Conservation (phyloP, 1,140 invertebrate genomes). For the Atta colombica region DNA sequence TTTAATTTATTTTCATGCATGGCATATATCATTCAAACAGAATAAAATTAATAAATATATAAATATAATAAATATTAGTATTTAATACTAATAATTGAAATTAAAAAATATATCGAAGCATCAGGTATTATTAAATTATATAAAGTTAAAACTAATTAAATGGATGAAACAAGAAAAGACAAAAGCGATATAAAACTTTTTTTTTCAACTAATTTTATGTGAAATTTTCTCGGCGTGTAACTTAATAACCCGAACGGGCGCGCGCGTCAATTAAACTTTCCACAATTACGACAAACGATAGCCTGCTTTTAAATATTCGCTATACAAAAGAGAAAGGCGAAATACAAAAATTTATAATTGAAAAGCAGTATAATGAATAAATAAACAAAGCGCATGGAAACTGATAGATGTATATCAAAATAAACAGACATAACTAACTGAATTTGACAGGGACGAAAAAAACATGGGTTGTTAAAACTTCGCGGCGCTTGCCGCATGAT, state of each 20-base stretch:
- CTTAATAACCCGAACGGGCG: not conserved
- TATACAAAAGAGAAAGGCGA: not conserved
- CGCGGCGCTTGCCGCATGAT: slow-evolving; percentile 49
- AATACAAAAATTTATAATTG: not conserved
- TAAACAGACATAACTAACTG: not conserved
- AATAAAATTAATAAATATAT: slow-evolving; percentile 11
- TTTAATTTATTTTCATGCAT: not conserved
- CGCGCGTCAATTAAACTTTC: not conserved
- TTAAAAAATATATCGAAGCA: not conserved
- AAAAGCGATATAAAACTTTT: not conserved
- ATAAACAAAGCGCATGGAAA: not conserved
- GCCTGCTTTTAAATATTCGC: not conserved
- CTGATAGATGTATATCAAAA: not conserved
- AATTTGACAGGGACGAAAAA: slow-evolving; percentile 17
- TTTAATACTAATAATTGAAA: not conserved
- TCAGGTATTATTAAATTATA: slow-evolving; percentile 3
- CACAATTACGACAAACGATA: slow-evolving; percentile 8
- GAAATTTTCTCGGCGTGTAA: not conserved
- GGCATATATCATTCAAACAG: not conserved
- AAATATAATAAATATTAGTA: not conserved
- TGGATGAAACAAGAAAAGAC: not conserved
- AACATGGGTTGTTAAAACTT: slow-evolving; percentile 54
- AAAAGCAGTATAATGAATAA: slow-evolving; percentile 10
- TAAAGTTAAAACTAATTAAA: slow-evolving; percentile 1
- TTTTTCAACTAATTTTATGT: not conserved